phyloP scores from a whole-genome alignment of 2,888 invertebrate genomes.

The Miltochrista miniata region DNA sequence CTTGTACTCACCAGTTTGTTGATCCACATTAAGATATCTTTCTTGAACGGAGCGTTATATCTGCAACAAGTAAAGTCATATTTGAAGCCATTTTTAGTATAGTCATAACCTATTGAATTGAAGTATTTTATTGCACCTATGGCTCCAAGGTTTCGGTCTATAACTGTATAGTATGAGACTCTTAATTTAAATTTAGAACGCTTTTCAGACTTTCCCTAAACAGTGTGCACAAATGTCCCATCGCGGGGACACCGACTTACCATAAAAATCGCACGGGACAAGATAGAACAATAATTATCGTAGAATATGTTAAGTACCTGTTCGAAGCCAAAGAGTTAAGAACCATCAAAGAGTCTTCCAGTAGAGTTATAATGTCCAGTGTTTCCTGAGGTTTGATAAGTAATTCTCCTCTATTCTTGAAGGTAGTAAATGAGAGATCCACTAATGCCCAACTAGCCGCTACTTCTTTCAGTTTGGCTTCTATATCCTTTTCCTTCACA shows the following conservation, averaged over 20 bases:
- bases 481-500: slow-evolving; percentile 95
- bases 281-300: too few species aligned
- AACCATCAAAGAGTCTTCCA: slow-evolving; percentile 95
- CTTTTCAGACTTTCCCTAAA: too few species aligned
- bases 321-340: slow-evolving; percentile 93
- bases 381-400: slow-evolving; percentile 90
- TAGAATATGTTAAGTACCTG: slow-evolving; percentile 82
- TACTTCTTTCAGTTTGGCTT: slow-evolving; percentile 92
- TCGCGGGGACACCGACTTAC: too few species aligned
- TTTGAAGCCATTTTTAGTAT: background rate
- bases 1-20: slow-evolving; percentile 90
- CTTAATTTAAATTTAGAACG: too few species aligned
- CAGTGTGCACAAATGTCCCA: too few species aligned
- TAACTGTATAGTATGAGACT: too few species aligned
- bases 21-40: slow-evolving; percentile 92
- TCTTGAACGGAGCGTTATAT: slow-evolving; percentile 94
- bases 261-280: too few species aligned
- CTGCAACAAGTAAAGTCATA: slow-evolving; percentile 55
- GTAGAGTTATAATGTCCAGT: slow-evolving; percentile 88
- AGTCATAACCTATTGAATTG: background rate
- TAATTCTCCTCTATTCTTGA: slow-evolving; percentile 93
- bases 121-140: too few species aligned
- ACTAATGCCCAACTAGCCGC: slow-evolving; percentile 91
- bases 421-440: slow-evolving; percentile 87
- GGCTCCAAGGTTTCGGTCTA: too few species aligned